Conservation (phyloP, 2,888 invertebrate genomes). For the Agrenia bidenticulata region DNA sequence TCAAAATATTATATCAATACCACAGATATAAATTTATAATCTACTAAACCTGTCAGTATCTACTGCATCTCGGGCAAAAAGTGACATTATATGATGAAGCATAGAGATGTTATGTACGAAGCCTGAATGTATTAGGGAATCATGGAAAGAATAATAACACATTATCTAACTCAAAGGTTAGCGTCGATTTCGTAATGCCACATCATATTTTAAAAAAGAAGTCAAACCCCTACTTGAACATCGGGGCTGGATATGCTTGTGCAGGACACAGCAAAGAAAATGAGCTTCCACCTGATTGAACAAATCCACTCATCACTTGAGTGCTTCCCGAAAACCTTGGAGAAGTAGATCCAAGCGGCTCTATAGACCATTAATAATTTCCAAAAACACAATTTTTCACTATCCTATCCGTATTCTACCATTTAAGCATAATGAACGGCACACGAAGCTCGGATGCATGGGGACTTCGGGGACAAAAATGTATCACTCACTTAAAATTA, state of each 20-base stretch:
- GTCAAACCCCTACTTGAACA: slow-evolving; percentile 64
- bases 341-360: slow-evolving; percentile 45
- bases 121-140: background rate
- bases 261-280: slow-evolving; percentile 68
- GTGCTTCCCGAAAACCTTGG: slow-evolving; percentile 45
- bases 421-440: background rate
- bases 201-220: too few species aligned
- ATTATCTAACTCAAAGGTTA: too few species aligned
- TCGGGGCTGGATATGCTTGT: slow-evolving; percentile 70
- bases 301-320: slow-evolving; percentile 32
- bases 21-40: background rate
- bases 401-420: background rate
- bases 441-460: background rate
- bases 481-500: slow-evolving; percentile 61
- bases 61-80: background rate
- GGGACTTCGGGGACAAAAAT: too few species aligned
- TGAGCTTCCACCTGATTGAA: slow-evolving; percentile 27
- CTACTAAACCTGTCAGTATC: background rate
- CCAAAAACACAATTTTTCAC: too few species aligned
- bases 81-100: too few species aligned
- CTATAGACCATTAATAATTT: too few species aligned
- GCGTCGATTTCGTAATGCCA: too few species aligned
- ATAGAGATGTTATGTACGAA: slow-evolving; percentile 1
- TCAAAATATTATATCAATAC: background rate
- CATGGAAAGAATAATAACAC: background rate